Percentiles rank a stretch among this genome's conserved stretches.
phyloP scores from a whole-genome alignment of 2,113 vertebrate species.

The Scolopax mira region DNA sequence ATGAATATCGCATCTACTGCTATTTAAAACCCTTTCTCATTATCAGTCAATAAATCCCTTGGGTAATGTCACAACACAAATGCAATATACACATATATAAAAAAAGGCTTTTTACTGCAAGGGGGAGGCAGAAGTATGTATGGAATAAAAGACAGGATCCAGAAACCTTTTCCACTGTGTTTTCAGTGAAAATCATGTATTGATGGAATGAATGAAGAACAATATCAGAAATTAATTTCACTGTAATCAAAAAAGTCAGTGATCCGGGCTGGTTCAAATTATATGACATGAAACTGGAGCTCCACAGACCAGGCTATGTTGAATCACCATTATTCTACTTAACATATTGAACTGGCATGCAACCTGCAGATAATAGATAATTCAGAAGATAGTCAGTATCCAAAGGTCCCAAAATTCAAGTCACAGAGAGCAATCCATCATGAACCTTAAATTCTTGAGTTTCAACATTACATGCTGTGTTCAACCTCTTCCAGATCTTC shows the following conservation, averaged over 20 bases:
- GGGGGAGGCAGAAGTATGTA: background rate
- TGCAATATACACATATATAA: too few species aligned
- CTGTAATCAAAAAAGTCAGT: background rate
- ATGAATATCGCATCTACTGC: background rate
- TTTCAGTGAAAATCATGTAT: background rate
- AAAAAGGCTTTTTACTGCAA: background rate
- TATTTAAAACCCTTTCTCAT: background rate
- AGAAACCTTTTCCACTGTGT: background rate
- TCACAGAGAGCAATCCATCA: background rate
- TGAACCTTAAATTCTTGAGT: background rate
- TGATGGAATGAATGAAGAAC: background rate
- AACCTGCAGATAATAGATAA: background rate
- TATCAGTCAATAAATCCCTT: background rate
- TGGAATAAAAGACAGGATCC: background rate
- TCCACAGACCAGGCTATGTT: background rate
- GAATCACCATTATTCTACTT: background rate
- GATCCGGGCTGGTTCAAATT: background rate
- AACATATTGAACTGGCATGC: background rate
- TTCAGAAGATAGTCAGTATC: background rate
- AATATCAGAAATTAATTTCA: background rate
- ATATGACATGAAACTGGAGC: background rate
- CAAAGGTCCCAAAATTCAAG: background rate
- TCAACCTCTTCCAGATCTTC: rapidly evolving
- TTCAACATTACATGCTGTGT: background rate
- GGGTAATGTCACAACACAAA: background rate